A percentile compares a stretch with the other conserved stretches of the same genome.
phyloP scores from a whole-genome alignment of 2,888 invertebrate genomes.

The Ornithoptera alexandrae region DNA sequence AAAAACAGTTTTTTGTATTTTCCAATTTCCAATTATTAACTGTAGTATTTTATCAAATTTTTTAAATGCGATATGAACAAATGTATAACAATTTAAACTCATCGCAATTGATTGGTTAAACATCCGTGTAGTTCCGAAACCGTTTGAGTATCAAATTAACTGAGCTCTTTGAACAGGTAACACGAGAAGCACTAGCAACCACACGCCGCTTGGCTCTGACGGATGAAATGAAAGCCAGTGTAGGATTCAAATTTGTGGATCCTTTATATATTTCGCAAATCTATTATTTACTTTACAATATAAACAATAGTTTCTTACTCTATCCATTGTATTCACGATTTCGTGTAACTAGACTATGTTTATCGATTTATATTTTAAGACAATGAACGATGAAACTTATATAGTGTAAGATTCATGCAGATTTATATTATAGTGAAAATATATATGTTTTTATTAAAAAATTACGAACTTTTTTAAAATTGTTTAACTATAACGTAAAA shows the following conservation, averaged over 20 bases:
- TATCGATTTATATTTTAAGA: too few relatives aligned
- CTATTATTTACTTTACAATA: conserved; percentile 11
- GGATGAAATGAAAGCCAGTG: conserved; percentile 23
- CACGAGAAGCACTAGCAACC: conserved; percentile 27
- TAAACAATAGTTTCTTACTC: neutral
- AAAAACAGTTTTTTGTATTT: too few relatives aligned
- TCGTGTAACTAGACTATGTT: too few relatives aligned
- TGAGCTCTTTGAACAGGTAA: conserved; percentile 29
- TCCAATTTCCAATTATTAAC: too few relatives aligned
- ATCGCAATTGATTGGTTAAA: conserved; percentile 24
- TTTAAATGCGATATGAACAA: neutral
- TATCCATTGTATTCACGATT: neutral
- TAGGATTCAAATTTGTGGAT: conserved; percentile 18
- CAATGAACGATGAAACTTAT: too few relatives aligned
- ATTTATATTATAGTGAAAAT: too few relatives aligned
- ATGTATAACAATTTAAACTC: conserved; percentile 19
- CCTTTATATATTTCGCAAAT: conserved; percentile 5
- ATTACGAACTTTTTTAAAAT: too few relatives aligned
- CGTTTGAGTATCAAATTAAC: conserved; percentile 28
- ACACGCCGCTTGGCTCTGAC: conserved; percentile 27
- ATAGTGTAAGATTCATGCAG: too few relatives aligned
- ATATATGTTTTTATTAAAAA: too few relatives aligned
- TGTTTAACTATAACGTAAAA: too few relatives aligned
- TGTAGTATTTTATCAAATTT: too few relatives aligned
- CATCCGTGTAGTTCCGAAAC: conserved; percentile 22